Base-by-base conservation (phyloP, 2,888 invertebrate species). In the Philereme vetulata region DNA sequence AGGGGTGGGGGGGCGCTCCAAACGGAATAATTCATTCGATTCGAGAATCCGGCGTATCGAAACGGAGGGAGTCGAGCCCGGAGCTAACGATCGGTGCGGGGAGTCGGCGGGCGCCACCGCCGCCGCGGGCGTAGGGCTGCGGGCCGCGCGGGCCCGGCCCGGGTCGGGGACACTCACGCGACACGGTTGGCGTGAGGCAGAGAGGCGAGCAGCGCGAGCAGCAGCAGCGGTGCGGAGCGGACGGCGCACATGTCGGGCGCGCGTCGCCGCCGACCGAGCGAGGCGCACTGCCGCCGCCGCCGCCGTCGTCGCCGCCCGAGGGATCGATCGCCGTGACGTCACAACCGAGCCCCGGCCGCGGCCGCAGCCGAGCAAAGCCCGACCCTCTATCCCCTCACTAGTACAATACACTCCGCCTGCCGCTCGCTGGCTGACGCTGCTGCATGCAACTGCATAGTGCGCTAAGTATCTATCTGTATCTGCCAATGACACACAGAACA, bases 111-210 rank as follows among this genome's bases (percentile, higher is more conserved):
- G 38, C 38, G 0, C 8, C 5, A 7, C 38, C 8, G 38, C 38
- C 38, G 38, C 8, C 8, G 8, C 38, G 5, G 35, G 9, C 21
- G 7, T 8, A 38, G 6, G 8, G 4, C 4, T 8, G 38, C 38
- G 38, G 8, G 38, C 38, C 7, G 38, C 5, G 38, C 38, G 38
- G 38, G 38, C 38, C 38, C 38, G 38, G 3, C 4, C 1, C 38
- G 5, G 35, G 9, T 4, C 5, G 45, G 35, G 42, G 11, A 44
- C 66, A 80, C 80, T 80, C 76, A 80, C 80, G 76, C 78, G 76
- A 80, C 80, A 70, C 76, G 80, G 74, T 74, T 72, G 72, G 78
- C 80, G 73, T 72, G 79, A 72, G 80, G 80, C 75, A 78, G 67
- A 66, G 76, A 74, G 62, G 80, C 77, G 66, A 70, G 77, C 78